phyloP scores from a whole-genome alignment of 2,797 vertebrate genomes.

The Leptoclinus maculatus region DNA sequence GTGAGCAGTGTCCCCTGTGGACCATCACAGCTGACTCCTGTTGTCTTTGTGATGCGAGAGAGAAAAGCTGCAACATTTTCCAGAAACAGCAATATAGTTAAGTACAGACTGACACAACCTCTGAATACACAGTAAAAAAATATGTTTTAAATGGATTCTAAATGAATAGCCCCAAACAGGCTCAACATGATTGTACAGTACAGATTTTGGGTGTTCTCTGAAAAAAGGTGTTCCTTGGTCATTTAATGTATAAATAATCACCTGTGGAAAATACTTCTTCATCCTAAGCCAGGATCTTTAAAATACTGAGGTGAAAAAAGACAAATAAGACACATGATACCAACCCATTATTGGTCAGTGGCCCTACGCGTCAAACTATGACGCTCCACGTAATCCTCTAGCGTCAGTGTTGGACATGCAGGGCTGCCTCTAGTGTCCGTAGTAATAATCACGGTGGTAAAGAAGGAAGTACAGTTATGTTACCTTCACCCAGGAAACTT shows the following conservation, averaged over 20 bases:
- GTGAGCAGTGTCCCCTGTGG: conserved; percentile 20
- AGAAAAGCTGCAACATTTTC: neutral
- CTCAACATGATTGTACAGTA: neutral
- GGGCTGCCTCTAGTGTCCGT: too few species aligned
- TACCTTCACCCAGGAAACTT: too few species aligned
- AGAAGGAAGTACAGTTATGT: too few species aligned
- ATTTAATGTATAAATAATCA: neutral
- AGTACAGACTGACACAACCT: neutral
- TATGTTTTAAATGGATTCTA: neutral
- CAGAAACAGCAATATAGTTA: rapidly evolving
- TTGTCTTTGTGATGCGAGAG: neutral
- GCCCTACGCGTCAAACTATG: too few species aligned
- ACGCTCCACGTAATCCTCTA: too few species aligned
- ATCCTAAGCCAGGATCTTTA: too few species aligned
- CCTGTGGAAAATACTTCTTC: too few species aligned
- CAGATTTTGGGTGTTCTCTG: neutral
- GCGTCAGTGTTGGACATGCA: too few species aligned
- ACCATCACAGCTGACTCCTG: conserved; percentile 3
- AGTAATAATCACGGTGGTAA: too few species aligned
- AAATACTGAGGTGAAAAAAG: too few species aligned
- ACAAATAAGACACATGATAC: neutral
- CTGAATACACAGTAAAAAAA: neutral
- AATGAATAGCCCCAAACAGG: neutral
- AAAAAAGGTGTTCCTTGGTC: too few species aligned
- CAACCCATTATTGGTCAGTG: neutral